These are phyloP conservation scores for Drosophila navojoa DNA, from an alignment of 1,140 invertebrate species.

Conservation along the genomic window DNA sequence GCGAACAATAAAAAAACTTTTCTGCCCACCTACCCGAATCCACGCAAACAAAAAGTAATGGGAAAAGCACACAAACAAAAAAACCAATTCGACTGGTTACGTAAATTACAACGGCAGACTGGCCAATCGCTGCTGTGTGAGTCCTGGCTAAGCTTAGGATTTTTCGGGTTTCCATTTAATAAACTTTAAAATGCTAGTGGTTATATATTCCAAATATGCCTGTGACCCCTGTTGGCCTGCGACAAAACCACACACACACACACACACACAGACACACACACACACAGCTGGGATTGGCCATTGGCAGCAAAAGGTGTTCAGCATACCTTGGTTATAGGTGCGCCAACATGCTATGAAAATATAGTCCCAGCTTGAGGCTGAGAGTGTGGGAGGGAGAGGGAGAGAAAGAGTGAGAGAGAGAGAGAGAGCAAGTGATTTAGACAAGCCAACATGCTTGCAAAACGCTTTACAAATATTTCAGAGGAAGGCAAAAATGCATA, in stretches of 20 bases:
- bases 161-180: conserved; percentile 50
- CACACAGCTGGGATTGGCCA: conserved; percentile 13
- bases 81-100: conserved; percentile 60
- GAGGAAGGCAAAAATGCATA: neutral
- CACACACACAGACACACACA: conserved; percentile 1
- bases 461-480: neutral
- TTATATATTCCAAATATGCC: conserved; percentile 62
- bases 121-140: conserved; percentile 4
- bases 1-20: conserved; percentile 76
- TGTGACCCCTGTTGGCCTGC: conserved; percentile 19
- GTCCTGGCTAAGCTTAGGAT: neutral
- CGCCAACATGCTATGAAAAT: neutral
- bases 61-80: neutral
- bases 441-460: neutral
- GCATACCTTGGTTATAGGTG: conserved; percentile 11
- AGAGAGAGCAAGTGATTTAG: no score
- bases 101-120: conserved; percentile 68
- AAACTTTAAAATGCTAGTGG: conserved; percentile 62
- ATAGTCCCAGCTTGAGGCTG: no score
- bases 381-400: no score
- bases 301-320: conserved; percentile 11
- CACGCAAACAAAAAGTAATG: neutral
- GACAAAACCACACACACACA: conserved; percentile 26
- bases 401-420: no score
- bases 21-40: conserved; percentile 8